Base-by-base conservation (phyloP, 2,113 vertebrate species). In the Zingel zingel region DNA sequence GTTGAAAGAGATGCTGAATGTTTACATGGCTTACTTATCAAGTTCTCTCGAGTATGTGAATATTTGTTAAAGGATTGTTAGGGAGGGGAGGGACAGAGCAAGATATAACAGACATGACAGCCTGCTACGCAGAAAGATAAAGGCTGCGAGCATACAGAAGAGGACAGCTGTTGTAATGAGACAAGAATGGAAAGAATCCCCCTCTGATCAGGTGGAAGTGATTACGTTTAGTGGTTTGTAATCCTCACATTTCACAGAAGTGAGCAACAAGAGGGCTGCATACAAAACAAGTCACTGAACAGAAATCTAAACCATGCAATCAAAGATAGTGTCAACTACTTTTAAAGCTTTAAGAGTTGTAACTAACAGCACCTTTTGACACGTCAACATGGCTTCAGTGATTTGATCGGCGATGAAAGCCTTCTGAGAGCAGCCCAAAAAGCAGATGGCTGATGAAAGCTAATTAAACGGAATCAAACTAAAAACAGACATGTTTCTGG, bases 21-120 rank as follows among this genome's bases (percentile, higher is more conserved):
- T 33, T 77, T 66, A 21, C 50, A n/a, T 1, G 4, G 12, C n/a
- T 77, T 36, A 70, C 39, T 43, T 58, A 39, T 63, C 69, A n/a
- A 0, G 39, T 39, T 69, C 18, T 67, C 25, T 48, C 18, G 14
- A 58, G 59, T 56, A 36, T 61, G 64, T 23, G 10, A 67, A 57
- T 51, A 6, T 47, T 50, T 74, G 58, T 48, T 71, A 19, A 43
- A 63, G 18, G 25, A 39, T 50, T 27, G 48, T 50, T 16, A 47
- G 13, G 18, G 23, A 54, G 33, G 36, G 11, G 10, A 59, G 27
- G 62, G 48, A 33, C 54, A 27, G 54, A 50, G 50, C 39, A 27
- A 27, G 57, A 74, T 50, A 10, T 16, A 56, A 16, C 30, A 47
- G 50, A 71, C 43, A 9, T 10, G 65, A 33, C 45, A 56, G 57